phyloP scores from a whole-genome alignment of 2,797 vertebrate genomes.

The Lepus oiostolus region DNA sequence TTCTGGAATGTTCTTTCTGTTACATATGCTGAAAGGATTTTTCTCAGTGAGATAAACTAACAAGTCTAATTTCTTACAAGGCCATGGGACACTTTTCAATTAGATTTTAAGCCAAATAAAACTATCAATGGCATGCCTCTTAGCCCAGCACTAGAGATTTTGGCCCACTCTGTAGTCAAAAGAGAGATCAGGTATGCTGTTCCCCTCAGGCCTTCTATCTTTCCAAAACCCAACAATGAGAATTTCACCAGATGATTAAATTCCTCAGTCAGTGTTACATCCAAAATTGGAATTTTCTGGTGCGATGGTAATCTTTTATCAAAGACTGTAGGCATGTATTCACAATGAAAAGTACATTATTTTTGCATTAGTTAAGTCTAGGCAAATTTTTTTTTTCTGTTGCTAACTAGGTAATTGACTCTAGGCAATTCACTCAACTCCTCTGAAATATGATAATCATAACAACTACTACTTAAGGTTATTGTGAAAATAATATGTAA shows the following conservation, averaged over 20 bases:
- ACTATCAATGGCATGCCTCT: conserved; percentile 51
- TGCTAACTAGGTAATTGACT: background rate
- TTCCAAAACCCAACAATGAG: background rate
- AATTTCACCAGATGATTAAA: conserved; percentile 20
- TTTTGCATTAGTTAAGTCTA: conserved; percentile 19
- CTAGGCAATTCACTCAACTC: background rate
- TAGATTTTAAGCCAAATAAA: conserved; percentile 68
- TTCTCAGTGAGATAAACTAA: conserved; percentile 57
- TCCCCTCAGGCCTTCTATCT: background rate
- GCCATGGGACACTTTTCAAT: conserved; percentile 43
- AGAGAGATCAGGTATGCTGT: background rate
- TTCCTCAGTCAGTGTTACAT: background rate
- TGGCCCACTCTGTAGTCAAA: background rate
- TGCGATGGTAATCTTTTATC: background rate
- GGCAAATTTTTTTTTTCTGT: background rate
- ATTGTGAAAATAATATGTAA: conserved; percentile 2
- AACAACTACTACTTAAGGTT: background rate
- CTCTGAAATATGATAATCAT: background rate
- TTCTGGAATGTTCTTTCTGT: conserved; percentile 48
- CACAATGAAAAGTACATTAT: background rate
- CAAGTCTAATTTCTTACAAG: conserved; percentile 26
- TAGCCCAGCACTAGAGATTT: background rate
- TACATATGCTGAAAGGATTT: conserved; percentile 16
- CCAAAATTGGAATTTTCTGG: conserved; percentile 47
- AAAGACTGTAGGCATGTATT: background rate